phyloP scores from a whole-genome alignment of 1,140 invertebrate genomes.

The Megathymus violae region DNA sequence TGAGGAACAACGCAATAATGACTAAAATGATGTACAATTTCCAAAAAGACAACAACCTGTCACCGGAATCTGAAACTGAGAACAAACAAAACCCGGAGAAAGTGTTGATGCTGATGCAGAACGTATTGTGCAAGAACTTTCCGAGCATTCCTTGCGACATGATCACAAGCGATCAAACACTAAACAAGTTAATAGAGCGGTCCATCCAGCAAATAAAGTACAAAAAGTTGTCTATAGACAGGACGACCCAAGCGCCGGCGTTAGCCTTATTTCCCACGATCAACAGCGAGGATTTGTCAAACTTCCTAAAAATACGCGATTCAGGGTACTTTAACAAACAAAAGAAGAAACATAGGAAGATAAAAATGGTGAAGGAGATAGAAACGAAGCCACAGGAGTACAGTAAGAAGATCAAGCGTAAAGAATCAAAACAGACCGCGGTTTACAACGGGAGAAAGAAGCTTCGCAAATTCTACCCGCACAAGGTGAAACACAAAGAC shows the following conservation, averaged over 20 bases:
- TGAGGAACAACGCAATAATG: slow-evolving; percentile 70
- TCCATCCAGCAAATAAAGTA: slow-evolving; percentile 68
- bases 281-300: slow-evolving; percentile 61
- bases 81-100: slow-evolving; percentile 33
- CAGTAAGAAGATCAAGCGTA: slow-evolving; percentile 45
- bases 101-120: slow-evolving; percentile 63
- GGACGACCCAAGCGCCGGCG: slow-evolving; percentile 45
- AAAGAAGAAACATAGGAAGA: slow-evolving; percentile 35
- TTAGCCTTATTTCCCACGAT: slow-evolving; percentile 52
- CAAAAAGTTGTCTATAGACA: slow-evolving; percentile 52
- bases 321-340: slow-evolving; percentile 37
- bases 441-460: slow-evolving; percentile 62
- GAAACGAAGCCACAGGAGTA: slow-evolving; percentile 38
- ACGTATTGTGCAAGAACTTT: slow-evolving; percentile 70
- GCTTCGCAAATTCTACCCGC: slow-evolving; percentile 68
- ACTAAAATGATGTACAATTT: slow-evolving; percentile 72
- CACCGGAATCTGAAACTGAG: slow-evolving; percentile 26
- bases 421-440: slow-evolving; percentile 40
- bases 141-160: slow-evolving; percentile 65
- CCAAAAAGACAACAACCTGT: slow-evolving; percentile 53
- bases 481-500: slow-evolving; percentile 71
- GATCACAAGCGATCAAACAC: slow-evolving; percentile 57
- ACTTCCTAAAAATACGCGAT: slow-evolving; percentile 52
- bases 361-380: slow-evolving; percentile 33
- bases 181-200: slow-evolving; percentile 64